Percentiles rank a stretch among this genome's conserved stretches.
phyloP scores from a whole-genome alignment of 64 coral and sea anemone species.

The Montipora capricornis region DNA sequence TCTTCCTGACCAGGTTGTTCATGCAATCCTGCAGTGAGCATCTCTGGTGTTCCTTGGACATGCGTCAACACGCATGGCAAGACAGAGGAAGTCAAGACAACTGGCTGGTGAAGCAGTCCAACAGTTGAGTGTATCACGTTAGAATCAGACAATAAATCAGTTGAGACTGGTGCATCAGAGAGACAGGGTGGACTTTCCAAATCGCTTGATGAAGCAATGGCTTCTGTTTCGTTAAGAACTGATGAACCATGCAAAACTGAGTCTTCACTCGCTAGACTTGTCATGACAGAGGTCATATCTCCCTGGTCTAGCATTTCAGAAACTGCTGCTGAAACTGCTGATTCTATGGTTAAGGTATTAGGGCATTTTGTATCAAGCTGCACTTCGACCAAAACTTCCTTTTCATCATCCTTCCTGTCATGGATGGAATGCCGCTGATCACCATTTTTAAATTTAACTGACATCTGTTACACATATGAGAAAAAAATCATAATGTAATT shows the following conservation, averaged over 20 bases:
- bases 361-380: constrained; percentile 32
- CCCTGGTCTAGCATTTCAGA: constrained; percentile 50
- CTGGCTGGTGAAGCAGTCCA: constrained; percentile 74
- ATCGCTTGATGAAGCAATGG: constrained; percentile 76
- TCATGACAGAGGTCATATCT: constrained; percentile 40
- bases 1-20: constrained; percentile 61
- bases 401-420: background rate
- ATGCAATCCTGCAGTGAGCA: constrained; percentile 57
- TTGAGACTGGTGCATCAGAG: constrained; percentile 66
- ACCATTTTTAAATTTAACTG: constrained; percentile 15
- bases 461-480: constrained; percentile 18
- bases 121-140: constrained; percentile 79
- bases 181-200: constrained; percentile 75
- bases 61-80: constrained; percentile 75
- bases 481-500: background rate
- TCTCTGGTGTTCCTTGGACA: constrained; percentile 68
- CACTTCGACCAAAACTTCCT: background rate
- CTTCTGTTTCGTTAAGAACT: constrained; percentile 72
- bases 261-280: constrained; percentile 10
- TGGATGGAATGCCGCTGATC: background rate
- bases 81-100: constrained; percentile 86
- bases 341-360: background rate
- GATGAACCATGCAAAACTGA: constrained; percentile 68
- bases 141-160: constrained; percentile 73
- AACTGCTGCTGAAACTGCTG: constrained; percentile 29